Evolutionary conservation across 1,140 invertebrate genomes (phyloP).

Genomic region (Neodiprion lecontei): DNA sequence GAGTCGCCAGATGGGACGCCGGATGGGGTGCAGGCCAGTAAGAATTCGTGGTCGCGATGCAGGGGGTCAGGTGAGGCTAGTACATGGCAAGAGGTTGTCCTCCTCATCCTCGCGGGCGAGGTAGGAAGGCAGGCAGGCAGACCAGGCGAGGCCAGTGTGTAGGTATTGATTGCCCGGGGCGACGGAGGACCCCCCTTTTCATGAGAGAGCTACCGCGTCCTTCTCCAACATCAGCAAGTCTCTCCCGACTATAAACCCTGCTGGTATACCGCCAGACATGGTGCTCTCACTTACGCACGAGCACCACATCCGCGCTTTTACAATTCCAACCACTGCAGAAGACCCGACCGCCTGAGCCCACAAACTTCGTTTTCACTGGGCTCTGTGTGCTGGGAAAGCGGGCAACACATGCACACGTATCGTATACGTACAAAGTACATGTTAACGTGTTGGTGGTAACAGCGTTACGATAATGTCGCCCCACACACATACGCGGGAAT

Average conservation of each 20-base stretch:
- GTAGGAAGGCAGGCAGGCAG: conserved; percentile 20
- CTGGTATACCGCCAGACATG: background rate
- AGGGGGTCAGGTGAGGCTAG: conserved; percentile 6
- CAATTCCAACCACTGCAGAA: no score
- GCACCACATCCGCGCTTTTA: no score
- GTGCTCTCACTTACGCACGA: no score
- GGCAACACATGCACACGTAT: no score
- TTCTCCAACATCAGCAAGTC: background rate
- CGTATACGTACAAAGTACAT: no score
- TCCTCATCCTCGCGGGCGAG: conserved; percentile 8
- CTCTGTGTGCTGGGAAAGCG: no score
- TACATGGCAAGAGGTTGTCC: background rate
- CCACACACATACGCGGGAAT: no score
- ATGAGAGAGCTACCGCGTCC: background rate
- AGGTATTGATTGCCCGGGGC: conserved; percentile 5
- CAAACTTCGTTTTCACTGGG: no score
- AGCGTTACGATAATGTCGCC: no score
- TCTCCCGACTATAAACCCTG: background rate
- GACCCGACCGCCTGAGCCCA: no score
- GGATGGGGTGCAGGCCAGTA: conserved; percentile 18
- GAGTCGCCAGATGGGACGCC: conserved; percentile 52
- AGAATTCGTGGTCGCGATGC: conserved; percentile 9
- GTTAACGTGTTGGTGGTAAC: no score
- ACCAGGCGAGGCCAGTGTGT: conserved; percentile 32
- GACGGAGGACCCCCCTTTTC: background rate